Evolutionary conservation across 2,888 invertebrate genomes (phyloP).

Genomic region (Calameuta idolon): DNA sequence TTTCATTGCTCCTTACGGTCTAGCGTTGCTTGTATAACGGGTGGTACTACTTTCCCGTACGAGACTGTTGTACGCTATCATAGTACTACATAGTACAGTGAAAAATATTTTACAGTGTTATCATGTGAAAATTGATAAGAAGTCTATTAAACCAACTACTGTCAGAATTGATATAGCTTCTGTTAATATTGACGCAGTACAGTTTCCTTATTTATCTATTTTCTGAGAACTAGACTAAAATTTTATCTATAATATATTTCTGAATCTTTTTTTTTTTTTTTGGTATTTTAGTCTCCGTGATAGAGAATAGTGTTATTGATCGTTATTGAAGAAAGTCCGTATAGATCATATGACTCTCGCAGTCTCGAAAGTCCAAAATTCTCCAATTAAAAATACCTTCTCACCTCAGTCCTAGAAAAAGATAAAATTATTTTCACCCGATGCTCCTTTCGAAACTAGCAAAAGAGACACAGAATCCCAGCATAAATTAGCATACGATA

Average conservation of each 20-base stretch:
- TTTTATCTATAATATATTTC: background rate
- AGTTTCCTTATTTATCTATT: background rate
- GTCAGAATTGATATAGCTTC: background rate
- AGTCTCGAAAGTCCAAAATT: background rate
- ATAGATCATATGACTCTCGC: background rate
- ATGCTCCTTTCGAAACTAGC: background rate
- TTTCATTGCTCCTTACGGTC: slow-evolving; percentile 1
- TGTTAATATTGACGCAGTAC: background rate
- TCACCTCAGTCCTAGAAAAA: background rate
- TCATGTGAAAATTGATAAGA: background rate
- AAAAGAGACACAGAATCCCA: background rate
- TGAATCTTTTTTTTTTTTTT: background rate
- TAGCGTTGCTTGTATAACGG: background rate
- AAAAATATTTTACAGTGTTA: background rate
- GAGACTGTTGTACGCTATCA: background rate
- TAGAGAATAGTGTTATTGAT: background rate
- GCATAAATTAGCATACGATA: background rate
- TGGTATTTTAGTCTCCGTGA: background rate
- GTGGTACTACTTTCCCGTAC: background rate
- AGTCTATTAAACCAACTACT: background rate
- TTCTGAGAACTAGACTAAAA: background rate
- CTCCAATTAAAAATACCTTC: background rate
- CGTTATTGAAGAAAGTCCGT: background rate
- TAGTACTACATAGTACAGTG: background rate
- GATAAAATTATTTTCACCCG: background rate